These are phyloP conservation scores for Calycopis cecrops DNA, from an alignment of 1,140 invertebrate genomes.

Conservation along the genomic window DNA sequence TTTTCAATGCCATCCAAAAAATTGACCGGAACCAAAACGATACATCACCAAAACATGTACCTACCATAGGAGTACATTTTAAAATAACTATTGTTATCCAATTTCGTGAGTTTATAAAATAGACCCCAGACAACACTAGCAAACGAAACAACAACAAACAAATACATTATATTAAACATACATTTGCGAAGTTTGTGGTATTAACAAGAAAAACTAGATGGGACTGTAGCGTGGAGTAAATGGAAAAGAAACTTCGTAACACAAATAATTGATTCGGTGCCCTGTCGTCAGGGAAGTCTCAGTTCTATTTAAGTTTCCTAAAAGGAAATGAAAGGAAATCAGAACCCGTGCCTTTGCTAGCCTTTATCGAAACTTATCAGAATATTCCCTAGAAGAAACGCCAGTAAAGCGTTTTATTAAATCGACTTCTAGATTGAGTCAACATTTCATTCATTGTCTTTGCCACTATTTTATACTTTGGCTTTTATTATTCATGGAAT, in stretches of 20 bases:
- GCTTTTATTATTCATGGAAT: too few relatives aligned
- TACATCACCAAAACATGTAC: too few relatives aligned
- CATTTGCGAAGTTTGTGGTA: slow-evolving; percentile 1
- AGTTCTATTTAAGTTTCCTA: slow-evolving; percentile 74
- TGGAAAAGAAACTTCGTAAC: slow-evolving; percentile 58
- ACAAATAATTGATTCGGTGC: slow-evolving; percentile 72
- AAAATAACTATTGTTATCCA: too few relatives aligned
- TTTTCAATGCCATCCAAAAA: too few relatives aligned
- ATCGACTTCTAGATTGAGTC: slow-evolving; percentile 46
- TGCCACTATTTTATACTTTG: background rate
- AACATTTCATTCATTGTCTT: slow-evolving; percentile 32
- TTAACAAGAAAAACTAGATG: slow-evolving; percentile 11
- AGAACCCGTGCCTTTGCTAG: slow-evolving; percentile 55
- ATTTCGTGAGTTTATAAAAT: too few relatives aligned
- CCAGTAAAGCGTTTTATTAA: slow-evolving; percentile 56
- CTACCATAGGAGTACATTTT: too few relatives aligned
- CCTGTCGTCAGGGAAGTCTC: slow-evolving; percentile 68
- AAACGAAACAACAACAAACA: background rate
- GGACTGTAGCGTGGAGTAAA: slow-evolving; percentile 52
- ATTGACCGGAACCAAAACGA: too few relatives aligned
- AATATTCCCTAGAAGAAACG: slow-evolving; percentile 56
- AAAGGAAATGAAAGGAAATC: slow-evolving; percentile 75
- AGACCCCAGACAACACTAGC: too few relatives aligned
- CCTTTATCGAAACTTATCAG: slow-evolving; percentile 71
- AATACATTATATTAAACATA: slow-evolving; percentile 3